Percentiles rank a stretch among this genome's conserved stretches.
Conservation (phyloP, 2,797 vertebrate species). For the Echiichthys vipera region DNA sequence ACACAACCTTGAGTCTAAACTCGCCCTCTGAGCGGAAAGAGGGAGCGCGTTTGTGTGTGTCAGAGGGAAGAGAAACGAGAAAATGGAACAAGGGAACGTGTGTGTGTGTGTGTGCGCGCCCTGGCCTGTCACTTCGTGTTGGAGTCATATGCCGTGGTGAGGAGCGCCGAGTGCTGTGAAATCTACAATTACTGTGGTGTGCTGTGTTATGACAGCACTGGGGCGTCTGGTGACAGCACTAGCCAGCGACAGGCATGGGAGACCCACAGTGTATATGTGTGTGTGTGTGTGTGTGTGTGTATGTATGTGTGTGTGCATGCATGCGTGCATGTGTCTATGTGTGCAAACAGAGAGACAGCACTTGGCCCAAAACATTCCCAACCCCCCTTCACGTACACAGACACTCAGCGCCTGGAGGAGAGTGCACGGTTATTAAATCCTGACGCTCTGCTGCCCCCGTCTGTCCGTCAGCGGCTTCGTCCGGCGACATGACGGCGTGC, state of each 20-base stretch:
- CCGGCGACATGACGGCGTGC: not conserved
- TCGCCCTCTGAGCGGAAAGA: constrained; percentile 14
- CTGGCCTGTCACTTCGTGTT: constrained; percentile 75
- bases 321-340: constrained; percentile 33
- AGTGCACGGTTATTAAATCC: not conserved
- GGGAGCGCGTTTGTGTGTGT: constrained; percentile 30
- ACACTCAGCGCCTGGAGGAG: constrained; percentile 21
- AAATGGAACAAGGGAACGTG: constrained; percentile 38
- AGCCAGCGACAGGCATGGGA: constrained; percentile 69
- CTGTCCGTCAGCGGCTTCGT: constrained; percentile 3
- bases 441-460: constrained; percentile 70
- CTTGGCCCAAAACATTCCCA: constrained; percentile 65
- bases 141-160: constrained; percentile 62
- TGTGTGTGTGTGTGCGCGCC: constrained; percentile 46
- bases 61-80: constrained; percentile 11
- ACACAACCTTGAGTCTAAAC: constrained; percentile 12
- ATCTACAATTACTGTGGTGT: constrained; percentile 84
- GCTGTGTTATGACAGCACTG: constrained; percentile 82
- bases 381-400: constrained; percentile 16
- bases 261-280: constrained; percentile 47
- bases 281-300: constrained; percentile 4
- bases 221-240: constrained; percentile 78
- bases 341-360: constrained; percentile 74
- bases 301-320: constrained; percentile 32
- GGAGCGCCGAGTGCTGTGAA: constrained; percentile 78